Evolutionary conservation across 2,797 vertebrate species (phyloP), one percentile per base, ranked within the genome.

Genomic region (Microctenopoma stevenorrisi): DNA sequence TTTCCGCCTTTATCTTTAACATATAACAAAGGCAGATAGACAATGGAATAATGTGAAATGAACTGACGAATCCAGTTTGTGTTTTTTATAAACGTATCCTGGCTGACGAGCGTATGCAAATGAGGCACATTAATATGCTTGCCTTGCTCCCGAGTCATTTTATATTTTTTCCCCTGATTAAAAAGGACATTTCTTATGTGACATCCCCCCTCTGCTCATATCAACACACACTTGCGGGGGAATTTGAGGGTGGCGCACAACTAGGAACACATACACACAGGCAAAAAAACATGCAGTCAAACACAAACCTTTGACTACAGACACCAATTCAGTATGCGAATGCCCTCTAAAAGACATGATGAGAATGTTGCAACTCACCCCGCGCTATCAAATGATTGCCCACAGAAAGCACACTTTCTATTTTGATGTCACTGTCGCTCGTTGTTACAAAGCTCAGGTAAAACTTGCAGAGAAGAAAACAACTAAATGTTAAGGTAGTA

Each of bases 11-110:
- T 94, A 94, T 94, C 94, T 95, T 93, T 92, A 93, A 92, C 92
- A 93, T 94, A 92, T 93, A 93, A 94, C 92, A 94, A 95, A 94
- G 93, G 91, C 93, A 93, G 93, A 94, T 90, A 94, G 94, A 94
- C 93, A 94, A 94, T 94, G 90, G 92, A 94, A 93, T 94, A 91
- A 91, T 92, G 91, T 94, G 92, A 93, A 94, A 94, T 92, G 93
- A 94, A 94, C 92, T 93, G 93, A 94, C 88, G 74, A 94, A 94
- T 93, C 91, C 92, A 91, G 88, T 93, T 93, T 93, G 90, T 94
- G 91, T 87, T 86, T 91, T 88, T 85, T 86, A 90, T 80, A 85
- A 92, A 93, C 90, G 88, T 92, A 93, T 91, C 92, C 92, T 92
- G 90, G 88, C 93, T 94, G 93, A 94, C 91, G 91, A 95, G 88